These are phyloP conservation scores for Ectropis grisescens DNA, from an alignment of 1,140 invertebrate species.

Conservation along the genomic window DNA sequence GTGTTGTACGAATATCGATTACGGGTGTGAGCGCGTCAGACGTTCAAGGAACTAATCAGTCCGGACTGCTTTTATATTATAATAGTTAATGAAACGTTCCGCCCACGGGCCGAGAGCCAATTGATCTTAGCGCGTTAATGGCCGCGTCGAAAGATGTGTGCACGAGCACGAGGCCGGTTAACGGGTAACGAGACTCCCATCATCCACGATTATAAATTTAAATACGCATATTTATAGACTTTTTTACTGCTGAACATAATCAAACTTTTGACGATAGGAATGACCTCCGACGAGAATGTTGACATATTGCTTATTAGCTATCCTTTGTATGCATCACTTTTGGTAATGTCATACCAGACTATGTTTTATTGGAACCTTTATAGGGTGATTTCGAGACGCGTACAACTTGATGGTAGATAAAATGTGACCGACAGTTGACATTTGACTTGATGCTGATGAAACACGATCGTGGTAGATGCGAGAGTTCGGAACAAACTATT, in stretches of 20 bases:
- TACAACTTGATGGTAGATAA: too few species aligned
- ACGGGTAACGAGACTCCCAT: constrained; percentile 22
- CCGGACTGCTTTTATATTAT: constrained; percentile 52
- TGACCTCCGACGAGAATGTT: too few species aligned
- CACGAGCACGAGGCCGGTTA: constrained; percentile 10
- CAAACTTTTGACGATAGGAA: constrained; percentile 1
- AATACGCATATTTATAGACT: constrained; percentile 23
- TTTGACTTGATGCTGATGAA: too few species aligned
- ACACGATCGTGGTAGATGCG: too few species aligned
- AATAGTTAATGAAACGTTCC: constrained; percentile 59
- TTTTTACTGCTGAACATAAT: constrained; percentile 17
- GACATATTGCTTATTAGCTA: too few species aligned
- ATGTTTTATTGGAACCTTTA: too few species aligned
- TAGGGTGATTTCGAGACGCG: too few species aligned
- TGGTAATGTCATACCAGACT: too few species aligned
- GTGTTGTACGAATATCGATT: constrained; percentile 23
- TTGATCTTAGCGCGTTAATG: constrained; percentile 50
- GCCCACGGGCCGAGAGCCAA: constrained; percentile 42
- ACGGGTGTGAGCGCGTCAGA: constrained; percentile 21
- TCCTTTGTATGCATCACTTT: too few species aligned
- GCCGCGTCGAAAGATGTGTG: constrained; percentile 38
- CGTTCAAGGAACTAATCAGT: constrained; percentile 43
- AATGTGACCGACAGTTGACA: too few species aligned
- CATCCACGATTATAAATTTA: constrained; percentile 33
- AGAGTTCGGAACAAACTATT: too few species aligned